Conservation (phyloP, 2,888 invertebrate genomes). For the Zaprionus obscuricornis region DNA sequence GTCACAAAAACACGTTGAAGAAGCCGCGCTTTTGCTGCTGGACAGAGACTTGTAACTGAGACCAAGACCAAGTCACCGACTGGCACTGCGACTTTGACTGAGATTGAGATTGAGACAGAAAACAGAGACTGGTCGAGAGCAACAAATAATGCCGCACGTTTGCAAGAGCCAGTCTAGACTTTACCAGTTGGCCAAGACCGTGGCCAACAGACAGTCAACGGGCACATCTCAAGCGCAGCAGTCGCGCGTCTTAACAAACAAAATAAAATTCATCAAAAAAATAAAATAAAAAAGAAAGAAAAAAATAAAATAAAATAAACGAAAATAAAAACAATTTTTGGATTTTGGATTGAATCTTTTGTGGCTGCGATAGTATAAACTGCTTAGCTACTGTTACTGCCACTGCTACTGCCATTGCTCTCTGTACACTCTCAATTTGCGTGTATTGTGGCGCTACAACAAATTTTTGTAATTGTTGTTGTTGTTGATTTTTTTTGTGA, state of each 20-base stretch:
- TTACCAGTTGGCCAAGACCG: conserved; percentile 68
- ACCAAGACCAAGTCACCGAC: conserved; percentile 9
- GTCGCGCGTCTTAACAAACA: conserved; percentile 50
- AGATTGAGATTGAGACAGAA: not conserved
- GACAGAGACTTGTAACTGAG: conserved; percentile 36
- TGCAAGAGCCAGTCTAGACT: conserved; percentile 53
- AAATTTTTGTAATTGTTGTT: conserved; percentile 14
- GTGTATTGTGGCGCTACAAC: conserved; percentile 46
- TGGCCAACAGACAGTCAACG: conserved; percentile 66
- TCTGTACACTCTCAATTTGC: conserved; percentile 53
- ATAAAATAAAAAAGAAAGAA: not conserved
- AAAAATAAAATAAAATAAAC: not conserved
- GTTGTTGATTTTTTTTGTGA: conserved; percentile 13
- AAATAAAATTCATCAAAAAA: not conserved
- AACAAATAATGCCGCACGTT: no score
- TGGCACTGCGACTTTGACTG: not conserved
- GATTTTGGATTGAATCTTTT: conserved; percentile 13
- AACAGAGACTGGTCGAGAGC: conserved; percentile 8
- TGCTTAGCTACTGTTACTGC: conserved; percentile 38
- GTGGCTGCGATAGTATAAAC: no score
- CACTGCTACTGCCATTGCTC: no score
- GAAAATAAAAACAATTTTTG: conserved; percentile 14
- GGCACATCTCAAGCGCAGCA: conserved; percentile 71
- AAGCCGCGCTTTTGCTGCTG: no score
- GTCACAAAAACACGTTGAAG: conserved; percentile 59